Percentiles rank a stretch among this genome's conserved stretches.
phyloP scores from a whole-genome alignment of 2,797 vertebrate genomes.

The Sebastes diploproa region DNA sequence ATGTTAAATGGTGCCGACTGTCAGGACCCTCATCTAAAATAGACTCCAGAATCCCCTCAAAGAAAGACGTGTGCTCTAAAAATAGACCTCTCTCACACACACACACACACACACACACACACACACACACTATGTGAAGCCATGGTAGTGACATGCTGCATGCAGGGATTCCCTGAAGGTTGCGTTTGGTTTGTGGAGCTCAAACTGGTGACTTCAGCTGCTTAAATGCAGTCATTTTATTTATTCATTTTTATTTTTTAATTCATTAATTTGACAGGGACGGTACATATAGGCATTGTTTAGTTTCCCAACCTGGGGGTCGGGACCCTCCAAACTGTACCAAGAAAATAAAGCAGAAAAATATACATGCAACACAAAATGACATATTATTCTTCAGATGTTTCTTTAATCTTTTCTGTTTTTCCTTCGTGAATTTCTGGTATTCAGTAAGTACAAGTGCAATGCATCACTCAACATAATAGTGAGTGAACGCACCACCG shows the following conservation, averaged over 20 bases:
- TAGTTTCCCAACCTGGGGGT: too few relatives aligned
- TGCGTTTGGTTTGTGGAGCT: neutral
- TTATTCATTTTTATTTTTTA: neutral
- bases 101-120: conserved; percentile 6
- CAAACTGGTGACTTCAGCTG: too few relatives aligned
- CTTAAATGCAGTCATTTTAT: neutral
- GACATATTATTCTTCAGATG: too few relatives aligned
- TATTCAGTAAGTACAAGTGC: neutral
- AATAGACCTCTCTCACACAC: conserved; percentile 62
- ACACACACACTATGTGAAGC: neutral
- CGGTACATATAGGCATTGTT: neutral
- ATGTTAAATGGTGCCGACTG: conserved; percentile 64
- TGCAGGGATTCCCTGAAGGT: conserved; percentile 73
- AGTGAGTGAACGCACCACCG: neutral
- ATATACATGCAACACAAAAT: too few relatives aligned
- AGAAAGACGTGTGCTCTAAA: conserved; percentile 79
- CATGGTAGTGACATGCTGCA: conserved; percentile 11
- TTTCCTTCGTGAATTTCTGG: neutral
- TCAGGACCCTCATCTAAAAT: conserved; percentile 76
- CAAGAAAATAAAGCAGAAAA: too few relatives aligned
- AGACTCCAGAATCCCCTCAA: conserved; percentile 79
- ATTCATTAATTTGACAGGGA: neutral
- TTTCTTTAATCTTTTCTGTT: neutral
- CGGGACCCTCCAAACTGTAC: too few relatives aligned
- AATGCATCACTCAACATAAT: neutral